A percentile compares a stretch with the other conserved stretches of the same genome.
Conservation (phyloP, 2,797 vertebrate genomes). For the Lagodon rhomboides region DNA sequence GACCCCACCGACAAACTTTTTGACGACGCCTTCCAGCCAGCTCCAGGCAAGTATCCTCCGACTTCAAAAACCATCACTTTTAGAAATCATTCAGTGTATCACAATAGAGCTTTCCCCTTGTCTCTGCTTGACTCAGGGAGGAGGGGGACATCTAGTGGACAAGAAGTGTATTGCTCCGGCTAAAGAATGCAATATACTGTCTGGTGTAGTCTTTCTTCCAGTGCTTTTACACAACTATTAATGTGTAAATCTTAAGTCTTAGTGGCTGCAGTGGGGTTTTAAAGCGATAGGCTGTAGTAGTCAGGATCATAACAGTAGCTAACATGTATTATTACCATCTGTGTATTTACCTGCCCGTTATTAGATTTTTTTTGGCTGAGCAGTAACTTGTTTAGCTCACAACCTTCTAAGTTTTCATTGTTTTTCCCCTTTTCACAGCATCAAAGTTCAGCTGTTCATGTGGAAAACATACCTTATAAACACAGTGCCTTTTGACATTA, state of each 20-base stretch:
- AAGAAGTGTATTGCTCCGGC: constrained; percentile 1
- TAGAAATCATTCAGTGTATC: constrained; percentile 20
- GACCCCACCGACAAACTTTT: constrained; percentile 92
- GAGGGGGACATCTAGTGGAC: constrained; percentile 71
- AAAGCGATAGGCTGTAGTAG: too few species aligned
- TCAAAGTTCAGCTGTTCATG: not conserved
- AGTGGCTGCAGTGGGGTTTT: not conserved
- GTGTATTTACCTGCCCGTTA: too few species aligned
- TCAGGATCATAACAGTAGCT: too few species aligned
- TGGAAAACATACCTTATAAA: not conserved
- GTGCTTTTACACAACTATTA: not conserved
- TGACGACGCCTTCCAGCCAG: constrained; percentile 91
- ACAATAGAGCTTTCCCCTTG: not conserved
- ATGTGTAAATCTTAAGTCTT: not conserved
- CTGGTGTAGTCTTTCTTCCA: constrained; percentile 7
- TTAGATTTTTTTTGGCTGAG: not conserved
- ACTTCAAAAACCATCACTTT: not conserved
- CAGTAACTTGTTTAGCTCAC: not conserved
- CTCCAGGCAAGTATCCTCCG: constrained; percentile 85
- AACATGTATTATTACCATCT: constrained; percentile 6
- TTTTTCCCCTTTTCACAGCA: not conserved
- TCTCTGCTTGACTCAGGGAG: constrained; percentile 23
- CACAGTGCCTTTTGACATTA: not conserved
- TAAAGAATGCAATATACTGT: not conserved
- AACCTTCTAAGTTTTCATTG: not conserved